Evolutionary conservation across 2,888 invertebrate species (phyloP), one percentile per base, ranked within the genome.

Genomic region (Cetonia aurata): DNA sequence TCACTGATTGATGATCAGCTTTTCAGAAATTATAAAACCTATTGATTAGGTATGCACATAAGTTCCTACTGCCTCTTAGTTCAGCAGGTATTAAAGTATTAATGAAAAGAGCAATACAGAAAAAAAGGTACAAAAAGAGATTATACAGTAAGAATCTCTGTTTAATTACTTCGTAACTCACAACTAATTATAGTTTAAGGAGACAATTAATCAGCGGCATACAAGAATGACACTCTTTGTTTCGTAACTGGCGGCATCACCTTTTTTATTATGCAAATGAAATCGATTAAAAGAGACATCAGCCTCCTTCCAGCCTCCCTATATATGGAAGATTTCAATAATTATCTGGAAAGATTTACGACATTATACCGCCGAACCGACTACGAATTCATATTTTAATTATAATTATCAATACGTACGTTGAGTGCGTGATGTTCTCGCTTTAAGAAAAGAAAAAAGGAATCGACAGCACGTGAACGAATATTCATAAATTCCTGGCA

Each of bases 291-390:
- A 46, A 37, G 25, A 65, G 62, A 65, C 41, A 65, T 65, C 62
- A 62, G 48, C 48, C 33, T 37, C 37, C 33, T 37, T 46, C 33
- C 55, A 56, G 25, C 62, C 37, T 52, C 62, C 50, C 48, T 65
- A 41, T 65, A 65, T 65, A 65, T 65, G 50, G 62, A 65, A 50
- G 50, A 50, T 65, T 52, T 12, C 50, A 50, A 65, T 65, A 37
- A 65, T 65, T 65, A 65, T 65, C 50, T 37, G 50, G 37, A 50
- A 37, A 65, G 62, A 65, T 65, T 65, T 65, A 65, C 50, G 62
- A 65, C 62, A 50, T 41, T 50, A 17, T 37, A 17, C 25, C 50
- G n/a, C 48, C 17, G 50, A 37, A 41, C 41, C 50, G 17, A 17
- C 12, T 33, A 65, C 37, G 50, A 65, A 50, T 52, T 65, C 50